Evolutionary conservation across 2,797 vertebrate species (phyloP), one percentile per base, ranked within the genome.

Genomic region (Molossus molossus): DNA sequence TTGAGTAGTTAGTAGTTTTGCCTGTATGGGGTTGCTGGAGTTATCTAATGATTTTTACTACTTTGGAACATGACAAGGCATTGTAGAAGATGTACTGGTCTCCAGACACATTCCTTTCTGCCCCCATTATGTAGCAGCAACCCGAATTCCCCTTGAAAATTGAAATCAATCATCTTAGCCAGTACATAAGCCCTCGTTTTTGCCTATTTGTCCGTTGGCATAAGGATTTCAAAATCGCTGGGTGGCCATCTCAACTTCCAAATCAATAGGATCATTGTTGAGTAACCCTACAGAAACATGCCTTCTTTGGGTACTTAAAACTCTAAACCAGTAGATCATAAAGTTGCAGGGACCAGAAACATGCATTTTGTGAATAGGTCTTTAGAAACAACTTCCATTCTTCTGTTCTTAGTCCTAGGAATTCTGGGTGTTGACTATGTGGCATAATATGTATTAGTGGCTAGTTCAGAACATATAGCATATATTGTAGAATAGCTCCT

Each of bases 311-410:
- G 58, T 81, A 73, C 33, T 87, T 73, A 87, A 73, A 93, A 33
- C 64, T 81, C 33, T 73, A 27, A 81, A 18, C 2, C 10, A 53
- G 45, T 72, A 80, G 57, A 88, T 21, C 13, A 18, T 58, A 67
- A 29, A 75, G 58, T 89, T 82, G 53, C 29, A 75, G 37, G 67
- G 17, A 83, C 20, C 84, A 72, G 25, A 86, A 92, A 62, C n/a
- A 81, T 73, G 62, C 29, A 50, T 93, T 93, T 87, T 77, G 62
- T 64, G 76, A 81, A 57, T 79, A 79, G 12, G 50, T 73, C 23
- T 93, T 87, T 57, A 92, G n/a, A 48, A 87, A 79, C 85, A 94
- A 53, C 29, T 76, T 89, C n/a, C 69, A 76, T 83, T 18, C 13
- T 76, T 76, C n/a, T 67, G 18, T 50, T 67, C 48, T 76, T 88